Percentiles rank a stretch among this genome's conserved stretches.
phyloP scores from a whole-genome alignment of 2,113 vertebrate species.

The Talpa occidentalis region DNA sequence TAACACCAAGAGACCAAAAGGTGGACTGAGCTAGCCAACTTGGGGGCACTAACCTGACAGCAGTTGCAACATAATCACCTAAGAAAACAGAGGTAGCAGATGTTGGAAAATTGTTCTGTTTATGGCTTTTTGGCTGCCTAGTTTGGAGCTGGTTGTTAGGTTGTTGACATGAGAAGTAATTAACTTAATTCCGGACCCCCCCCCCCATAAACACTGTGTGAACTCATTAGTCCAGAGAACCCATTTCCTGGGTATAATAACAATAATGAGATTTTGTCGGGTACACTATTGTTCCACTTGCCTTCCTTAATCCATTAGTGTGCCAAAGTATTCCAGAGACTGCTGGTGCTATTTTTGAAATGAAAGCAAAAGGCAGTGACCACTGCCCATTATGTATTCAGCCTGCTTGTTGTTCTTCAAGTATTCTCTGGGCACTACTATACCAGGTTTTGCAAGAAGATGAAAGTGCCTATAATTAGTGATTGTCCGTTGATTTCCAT shows the following conservation, averaged over 20 bases:
- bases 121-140: neutral
- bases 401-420: neutral
- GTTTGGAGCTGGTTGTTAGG: neutral
- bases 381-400: neutral
- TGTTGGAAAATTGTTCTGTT: neutral
- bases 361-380: neutral
- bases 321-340: neutral
- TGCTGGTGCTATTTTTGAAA: neutral
- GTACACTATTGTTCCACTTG: neutral
- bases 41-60: neutral
- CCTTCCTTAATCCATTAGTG: neutral
- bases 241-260: slow-evolving; percentile 9
- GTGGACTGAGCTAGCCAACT: neutral
- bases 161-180: neutral
- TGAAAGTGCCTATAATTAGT: neutral
- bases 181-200: neutral
- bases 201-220: neutral
- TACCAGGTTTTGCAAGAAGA: neutral
- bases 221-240: neutral
- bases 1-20: neutral
- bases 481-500: neutral
- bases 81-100: neutral
- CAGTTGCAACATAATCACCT: neutral
- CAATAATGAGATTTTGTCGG: neutral
- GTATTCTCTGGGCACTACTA: neutral